phyloP scores from a whole-genome alignment of 2,113 vertebrate genomes.

The Hipposideros armiger region DNA sequence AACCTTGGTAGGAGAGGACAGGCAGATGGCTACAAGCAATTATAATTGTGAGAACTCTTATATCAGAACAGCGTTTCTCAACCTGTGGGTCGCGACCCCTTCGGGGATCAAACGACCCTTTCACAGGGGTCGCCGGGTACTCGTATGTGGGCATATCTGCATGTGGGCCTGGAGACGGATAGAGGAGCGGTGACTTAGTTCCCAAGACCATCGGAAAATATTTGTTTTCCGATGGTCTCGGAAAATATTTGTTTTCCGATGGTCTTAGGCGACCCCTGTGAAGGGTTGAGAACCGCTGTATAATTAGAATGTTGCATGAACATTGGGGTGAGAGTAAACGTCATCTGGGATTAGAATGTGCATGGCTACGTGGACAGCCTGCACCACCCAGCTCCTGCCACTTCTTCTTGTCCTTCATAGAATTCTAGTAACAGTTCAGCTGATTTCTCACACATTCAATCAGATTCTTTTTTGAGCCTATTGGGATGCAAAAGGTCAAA shows the following conservation, averaged over 20 bases:
- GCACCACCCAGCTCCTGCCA: neutral
- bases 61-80: neutral
- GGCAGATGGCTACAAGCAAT: neutral
- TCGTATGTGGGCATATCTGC: no score
- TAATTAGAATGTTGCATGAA: neutral
- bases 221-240: no score
- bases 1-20: neutral
- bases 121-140: no score
- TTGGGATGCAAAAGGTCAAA: neutral
- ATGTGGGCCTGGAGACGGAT: no score
- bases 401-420: neutral
- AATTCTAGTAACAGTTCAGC: neutral
- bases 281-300: no score
- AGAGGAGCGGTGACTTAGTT: no score
- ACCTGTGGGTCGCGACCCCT: no score
- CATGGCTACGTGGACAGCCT: rapidly evolving
- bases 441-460: neutral
- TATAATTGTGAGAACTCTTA: neutral
- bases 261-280: no score
- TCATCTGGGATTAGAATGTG: neutral
- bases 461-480: neutral
- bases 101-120: no score
- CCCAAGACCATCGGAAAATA: no score
- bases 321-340: neutral
- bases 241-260: no score